Percentiles rank a stretch among this genome's conserved stretches.
Evolutionary conservation across 1,140 invertebrate genomes (phyloP).

Genomic region (Tetramorium simillimum): DNA sequence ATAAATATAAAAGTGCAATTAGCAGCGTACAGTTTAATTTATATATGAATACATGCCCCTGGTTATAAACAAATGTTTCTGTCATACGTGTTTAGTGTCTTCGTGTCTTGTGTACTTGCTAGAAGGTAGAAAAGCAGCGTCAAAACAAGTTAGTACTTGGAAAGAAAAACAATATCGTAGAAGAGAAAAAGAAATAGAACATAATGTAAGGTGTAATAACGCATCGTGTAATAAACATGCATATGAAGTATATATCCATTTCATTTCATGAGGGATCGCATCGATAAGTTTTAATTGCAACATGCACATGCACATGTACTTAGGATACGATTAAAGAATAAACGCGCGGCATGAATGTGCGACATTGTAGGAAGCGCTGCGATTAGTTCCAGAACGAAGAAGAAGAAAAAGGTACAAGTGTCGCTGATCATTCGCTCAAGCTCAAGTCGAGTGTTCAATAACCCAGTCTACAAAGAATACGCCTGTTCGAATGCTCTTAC

Average conservation of each 20-base stretch:
- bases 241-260: neutral
- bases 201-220: too few species aligned
- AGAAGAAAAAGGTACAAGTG: neutral
- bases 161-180: conserved; percentile 4
- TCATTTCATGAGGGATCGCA: neutral
- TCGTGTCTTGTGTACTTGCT: neutral
- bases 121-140: conserved; percentile 4
- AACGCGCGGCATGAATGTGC: neutral
- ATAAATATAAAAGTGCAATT: conserved; percentile 1
- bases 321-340: neutral
- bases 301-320: neutral
- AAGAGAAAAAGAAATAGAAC: neutral
- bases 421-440: neutral
- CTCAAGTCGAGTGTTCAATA: neutral
- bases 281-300: neutral
- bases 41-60: neutral
- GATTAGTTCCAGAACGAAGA: neutral
- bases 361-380: neutral
- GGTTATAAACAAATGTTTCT: conserved; percentile 23
- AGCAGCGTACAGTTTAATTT: conserved; percentile 27
- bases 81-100: conserved; percentile 3
- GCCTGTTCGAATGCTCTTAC: conserved; percentile 77
- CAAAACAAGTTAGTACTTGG: neutral
- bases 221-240: neutral
- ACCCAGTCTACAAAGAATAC: neutral